Percentiles rank a stretch among this genome's conserved stretches.
phyloP scores from a whole-genome alignment of 2,797 vertebrate species.

The Chanos chanos region DNA sequence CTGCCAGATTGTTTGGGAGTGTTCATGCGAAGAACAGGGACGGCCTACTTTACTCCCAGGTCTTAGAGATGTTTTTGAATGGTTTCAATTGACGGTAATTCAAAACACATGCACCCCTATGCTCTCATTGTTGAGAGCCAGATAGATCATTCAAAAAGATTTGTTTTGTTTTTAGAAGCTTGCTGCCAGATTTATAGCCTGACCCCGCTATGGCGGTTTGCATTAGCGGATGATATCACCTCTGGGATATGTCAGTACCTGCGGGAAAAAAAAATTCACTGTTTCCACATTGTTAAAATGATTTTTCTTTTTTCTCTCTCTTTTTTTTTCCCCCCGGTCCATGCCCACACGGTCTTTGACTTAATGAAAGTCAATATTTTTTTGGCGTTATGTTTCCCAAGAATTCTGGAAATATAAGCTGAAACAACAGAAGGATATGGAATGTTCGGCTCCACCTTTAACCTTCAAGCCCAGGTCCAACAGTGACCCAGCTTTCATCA shows the following conservation, averaged over 20 bases:
- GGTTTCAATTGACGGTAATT: conserved; percentile 45
- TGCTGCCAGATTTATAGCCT: conserved; percentile 36
- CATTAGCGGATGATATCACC: conserved; percentile 3
- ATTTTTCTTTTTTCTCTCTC: not conserved
- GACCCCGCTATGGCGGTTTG: no score
- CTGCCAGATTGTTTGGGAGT: conserved; percentile 13
- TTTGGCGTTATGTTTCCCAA: conserved; percentile 4
- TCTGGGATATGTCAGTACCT: not conserved
- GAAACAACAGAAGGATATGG: not conserved
- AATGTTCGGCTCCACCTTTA: no score
- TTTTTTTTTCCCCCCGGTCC: not conserved
- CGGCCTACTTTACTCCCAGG: conserved; percentile 11
- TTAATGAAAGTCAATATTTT: not conserved
- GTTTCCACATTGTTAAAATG: not conserved
- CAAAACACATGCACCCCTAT: conserved; percentile 48
- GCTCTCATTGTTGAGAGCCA: conserved; percentile 39
- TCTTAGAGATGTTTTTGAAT: conserved; percentile 19
- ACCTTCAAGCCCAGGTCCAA: no score
- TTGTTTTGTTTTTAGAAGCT: conserved; percentile 42
- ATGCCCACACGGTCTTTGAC: not conserved
- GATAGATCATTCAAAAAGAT: conserved; percentile 53
- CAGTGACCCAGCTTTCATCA: no score
- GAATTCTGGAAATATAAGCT: not conserved
- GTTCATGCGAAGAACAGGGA: conserved; percentile 14
- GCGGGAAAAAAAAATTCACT: conserved; percentile 2